Conservation (phyloP, 2,113 vertebrate genomes). For the Polyodon spathula region DNA sequence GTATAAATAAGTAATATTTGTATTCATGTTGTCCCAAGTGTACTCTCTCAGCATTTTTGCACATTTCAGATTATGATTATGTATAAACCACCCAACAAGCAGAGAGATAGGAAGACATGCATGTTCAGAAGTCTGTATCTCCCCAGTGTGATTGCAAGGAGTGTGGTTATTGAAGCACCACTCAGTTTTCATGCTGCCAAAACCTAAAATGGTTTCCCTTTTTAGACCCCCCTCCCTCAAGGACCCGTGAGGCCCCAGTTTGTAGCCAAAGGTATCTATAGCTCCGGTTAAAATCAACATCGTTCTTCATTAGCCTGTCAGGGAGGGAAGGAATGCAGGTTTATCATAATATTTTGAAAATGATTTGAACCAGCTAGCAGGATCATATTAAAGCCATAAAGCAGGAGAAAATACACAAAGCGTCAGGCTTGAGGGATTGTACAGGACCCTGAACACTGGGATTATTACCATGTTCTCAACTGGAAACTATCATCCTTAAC, state of each 20-base stretch:
- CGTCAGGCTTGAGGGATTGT: not conserved
- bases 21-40: not conserved
- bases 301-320: not conserved
- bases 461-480: conserved; percentile 3
- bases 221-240: not conserved
- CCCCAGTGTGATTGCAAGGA: not conserved
- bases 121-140: not conserved
- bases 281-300: not conserved
- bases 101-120: not conserved
- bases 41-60: conserved; percentile 31
- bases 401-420: not conserved
- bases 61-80: conserved; percentile 31
- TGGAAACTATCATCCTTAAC: conserved; percentile 4
- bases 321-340: not conserved
- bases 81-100: conserved; percentile 18
- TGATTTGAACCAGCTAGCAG: not conserved
- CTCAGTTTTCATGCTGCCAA: not conserved
- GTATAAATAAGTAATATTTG: not conserved
- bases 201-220: not conserved
- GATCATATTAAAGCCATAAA: not conserved
- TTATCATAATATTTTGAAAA: not conserved
- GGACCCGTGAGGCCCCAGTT: conserved; percentile 13
- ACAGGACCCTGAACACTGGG: not conserved
- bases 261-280: not conserved
- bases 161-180: not conserved